Conservation (phyloP, 1,140 invertebrate genomes). For the Aphidius ervi region DNA sequence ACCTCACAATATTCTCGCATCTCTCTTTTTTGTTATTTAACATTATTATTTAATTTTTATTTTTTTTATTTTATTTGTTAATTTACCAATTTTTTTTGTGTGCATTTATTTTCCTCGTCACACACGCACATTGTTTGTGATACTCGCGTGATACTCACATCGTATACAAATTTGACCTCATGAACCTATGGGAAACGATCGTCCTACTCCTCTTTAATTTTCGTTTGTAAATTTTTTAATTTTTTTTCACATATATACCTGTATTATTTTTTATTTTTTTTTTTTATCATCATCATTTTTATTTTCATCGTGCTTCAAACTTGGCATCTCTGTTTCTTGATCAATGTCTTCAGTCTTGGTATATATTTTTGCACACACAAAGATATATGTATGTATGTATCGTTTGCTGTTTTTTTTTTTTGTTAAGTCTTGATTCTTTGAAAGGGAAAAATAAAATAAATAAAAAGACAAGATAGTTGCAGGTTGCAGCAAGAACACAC, state of each 20-base stretch:
- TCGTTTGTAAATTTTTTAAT: conserved; percentile 10
- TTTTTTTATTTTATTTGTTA: conserved; percentile 2
- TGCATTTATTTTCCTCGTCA: conserved; percentile 13
- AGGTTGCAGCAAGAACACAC: conserved; percentile 11
- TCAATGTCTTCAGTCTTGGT: too few species aligned
- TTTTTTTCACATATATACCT: background rate
- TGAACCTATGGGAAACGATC: conserved; percentile 28
- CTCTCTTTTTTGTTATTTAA: background rate
- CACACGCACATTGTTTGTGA: conserved; percentile 18
- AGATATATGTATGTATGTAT: too few species aligned
- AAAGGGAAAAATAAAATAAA: background rate
- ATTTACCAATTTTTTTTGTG: background rate
- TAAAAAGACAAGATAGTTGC: conserved; percentile 18
- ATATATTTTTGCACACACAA: too few species aligned
- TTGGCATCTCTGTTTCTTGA: background rate
- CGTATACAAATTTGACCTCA: conserved; percentile 22
- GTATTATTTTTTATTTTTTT: conserved; percentile 10
- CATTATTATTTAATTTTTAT: conserved; percentile 10
- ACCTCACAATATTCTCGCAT: conserved; percentile 2
- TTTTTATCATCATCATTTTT: conserved; percentile 1
- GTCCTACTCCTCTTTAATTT: conserved; percentile 16
- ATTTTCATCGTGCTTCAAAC: conserved; percentile 10
- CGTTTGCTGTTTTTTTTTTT: too few species aligned
- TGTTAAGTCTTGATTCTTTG: too few species aligned
- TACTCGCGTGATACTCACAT: conserved; percentile 19